Conservation (phyloP, 2,113 vertebrate species). For the Lipotes vexillifer region DNA sequence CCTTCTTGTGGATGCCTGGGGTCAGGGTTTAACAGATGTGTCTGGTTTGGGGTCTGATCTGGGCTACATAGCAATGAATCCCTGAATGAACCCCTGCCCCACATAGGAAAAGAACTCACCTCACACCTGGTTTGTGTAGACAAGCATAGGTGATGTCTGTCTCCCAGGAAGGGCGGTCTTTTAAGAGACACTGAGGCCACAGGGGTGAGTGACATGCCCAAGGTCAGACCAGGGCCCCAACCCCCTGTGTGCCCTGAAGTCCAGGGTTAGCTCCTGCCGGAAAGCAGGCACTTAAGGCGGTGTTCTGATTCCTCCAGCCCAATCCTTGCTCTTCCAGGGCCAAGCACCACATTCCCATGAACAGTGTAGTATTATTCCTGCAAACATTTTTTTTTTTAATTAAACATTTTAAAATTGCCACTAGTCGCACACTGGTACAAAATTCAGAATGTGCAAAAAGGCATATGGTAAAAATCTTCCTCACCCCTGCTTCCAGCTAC, state of each 20-base stretch:
- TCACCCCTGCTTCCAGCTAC: background rate
- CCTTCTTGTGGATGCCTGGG: background rate
- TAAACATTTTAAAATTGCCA: background rate
- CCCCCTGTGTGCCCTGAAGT: background rate
- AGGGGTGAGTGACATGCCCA: too few species aligned
- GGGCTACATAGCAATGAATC: rapidly evolving
- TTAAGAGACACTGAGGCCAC: background rate
- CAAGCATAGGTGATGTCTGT: background rate
- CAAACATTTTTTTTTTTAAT: background rate
- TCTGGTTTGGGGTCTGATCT: background rate
- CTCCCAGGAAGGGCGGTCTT: background rate
- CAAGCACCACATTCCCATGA: background rate
- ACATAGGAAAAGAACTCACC: background rate
- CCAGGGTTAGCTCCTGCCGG: rapidly evolving
- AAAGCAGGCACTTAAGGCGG: rapidly evolving
- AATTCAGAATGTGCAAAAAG: background rate
- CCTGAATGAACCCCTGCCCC: background rate
- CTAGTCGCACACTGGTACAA: background rate
- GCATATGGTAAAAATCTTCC: background rate
- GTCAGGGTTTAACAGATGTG: background rate
- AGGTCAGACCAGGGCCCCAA: background rate
- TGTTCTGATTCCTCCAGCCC: background rate
- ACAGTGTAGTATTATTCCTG: background rate
- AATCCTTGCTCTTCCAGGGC: background rate
- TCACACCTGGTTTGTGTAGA: background rate